Evolutionary conservation across 2,113 vertebrate genomes (phyloP).

Genomic region (Ondatra zibethicus): DNA sequence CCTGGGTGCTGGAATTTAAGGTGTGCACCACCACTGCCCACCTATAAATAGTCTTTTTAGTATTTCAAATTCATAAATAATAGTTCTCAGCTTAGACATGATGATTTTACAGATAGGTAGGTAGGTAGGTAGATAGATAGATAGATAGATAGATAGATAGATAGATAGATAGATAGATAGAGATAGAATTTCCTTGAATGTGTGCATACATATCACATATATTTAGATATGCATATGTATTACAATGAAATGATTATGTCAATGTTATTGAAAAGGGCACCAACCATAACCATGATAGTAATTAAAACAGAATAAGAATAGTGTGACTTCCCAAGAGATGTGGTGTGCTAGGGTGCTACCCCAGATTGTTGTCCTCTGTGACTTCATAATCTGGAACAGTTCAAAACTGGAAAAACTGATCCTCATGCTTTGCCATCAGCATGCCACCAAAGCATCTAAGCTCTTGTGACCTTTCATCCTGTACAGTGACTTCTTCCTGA

Average conservation of each 20-base stretch:
- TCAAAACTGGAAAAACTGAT: not conserved
- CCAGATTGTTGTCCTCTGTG: not conserved
- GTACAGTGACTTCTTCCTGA: not conserved
- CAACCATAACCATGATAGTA: slow-evolving; percentile 45
- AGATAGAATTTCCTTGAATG: not conserved
- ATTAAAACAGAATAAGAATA: slow-evolving; percentile 3
- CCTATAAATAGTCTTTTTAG: not conserved
- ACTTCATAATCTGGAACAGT: not conserved
- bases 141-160: not conserved
- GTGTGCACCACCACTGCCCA: not conserved
- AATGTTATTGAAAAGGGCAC: not conserved
- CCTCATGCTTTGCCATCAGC: not conserved
- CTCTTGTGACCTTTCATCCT: not conserved
- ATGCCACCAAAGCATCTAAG: not conserved
- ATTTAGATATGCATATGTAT: not conserved
- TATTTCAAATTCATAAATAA: not conserved
- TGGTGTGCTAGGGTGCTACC: not conserved
- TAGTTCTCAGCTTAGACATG: not conserved
- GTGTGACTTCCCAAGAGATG: not conserved
- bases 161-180: not conserved
- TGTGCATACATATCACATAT: not conserved
- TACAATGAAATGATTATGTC: not conserved
- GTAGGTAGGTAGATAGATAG: not conserved
- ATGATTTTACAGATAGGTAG: not conserved
- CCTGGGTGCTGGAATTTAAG: not conserved